Conservation (phyloP, 1,140 invertebrate genomes). For the Sinonovacula constricta region DNA sequence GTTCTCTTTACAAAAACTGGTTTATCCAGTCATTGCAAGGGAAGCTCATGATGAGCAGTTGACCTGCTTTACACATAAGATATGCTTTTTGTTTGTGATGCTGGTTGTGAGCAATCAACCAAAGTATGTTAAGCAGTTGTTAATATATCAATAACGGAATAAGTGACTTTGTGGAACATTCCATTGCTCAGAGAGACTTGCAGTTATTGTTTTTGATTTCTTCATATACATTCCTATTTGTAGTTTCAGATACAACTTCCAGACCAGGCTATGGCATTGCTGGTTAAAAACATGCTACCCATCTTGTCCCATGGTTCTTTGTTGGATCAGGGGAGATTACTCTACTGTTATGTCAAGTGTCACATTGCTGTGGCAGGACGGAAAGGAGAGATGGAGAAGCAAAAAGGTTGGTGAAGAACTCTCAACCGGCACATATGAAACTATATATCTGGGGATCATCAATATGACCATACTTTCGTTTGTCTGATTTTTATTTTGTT, state of each 20-base stretch:
- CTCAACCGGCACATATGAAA: slow-evolving; percentile 69
- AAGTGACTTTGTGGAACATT: no score
- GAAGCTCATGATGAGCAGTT: no score
- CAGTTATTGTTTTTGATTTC: no score
- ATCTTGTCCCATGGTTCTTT: slow-evolving; percentile 89
- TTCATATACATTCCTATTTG: no score
- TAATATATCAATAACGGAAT: no score
- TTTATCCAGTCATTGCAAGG: no score
- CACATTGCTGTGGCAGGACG: slow-evolving; percentile 82
- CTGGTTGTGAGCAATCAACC: no score
- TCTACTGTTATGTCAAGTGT: slow-evolving; percentile 79
- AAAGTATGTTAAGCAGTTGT: no score
- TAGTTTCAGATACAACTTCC: slow-evolving; percentile 87
- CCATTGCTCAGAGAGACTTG: no score
- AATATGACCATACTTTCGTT: neutral
- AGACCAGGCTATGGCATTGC: slow-evolving; percentile 85
- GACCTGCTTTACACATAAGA: no score
- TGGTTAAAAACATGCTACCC: slow-evolving; percentile 85
- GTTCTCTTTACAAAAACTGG: no score
- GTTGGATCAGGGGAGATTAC: slow-evolving; percentile 86
- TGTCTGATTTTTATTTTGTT: neutral
- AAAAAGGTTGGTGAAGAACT: slow-evolving; percentile 62
- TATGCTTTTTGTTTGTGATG: no score
- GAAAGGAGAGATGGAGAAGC: slow-evolving; percentile 76
- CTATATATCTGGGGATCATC: neutral